Evolutionary conservation across 2,113 vertebrate genomes (phyloP), one percentile per base, ranked within the genome.

Genomic region (Oryzias curvinotus): DNA sequence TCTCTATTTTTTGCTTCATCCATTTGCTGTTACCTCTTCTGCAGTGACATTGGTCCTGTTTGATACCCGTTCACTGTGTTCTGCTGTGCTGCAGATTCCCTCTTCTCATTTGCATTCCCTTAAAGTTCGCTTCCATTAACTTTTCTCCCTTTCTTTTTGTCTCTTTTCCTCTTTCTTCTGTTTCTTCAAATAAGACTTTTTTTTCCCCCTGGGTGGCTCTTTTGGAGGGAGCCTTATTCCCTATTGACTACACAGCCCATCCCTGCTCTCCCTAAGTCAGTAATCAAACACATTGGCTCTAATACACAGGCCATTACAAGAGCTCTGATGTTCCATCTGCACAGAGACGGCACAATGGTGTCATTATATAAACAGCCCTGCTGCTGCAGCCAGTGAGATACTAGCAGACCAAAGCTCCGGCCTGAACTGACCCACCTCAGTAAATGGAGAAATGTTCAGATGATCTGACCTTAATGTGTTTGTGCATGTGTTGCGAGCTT

Each of bases 201-300:
- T 80, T 77, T 75, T 73, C 66, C 60, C 68, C 62, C 73, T 65
- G 65, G 75, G 75, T 83, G 85, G 73, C 80, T 86, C 80, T 86
- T 88, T 85, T 76, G 66, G 68, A 85, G 68, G 78, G 68, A 81
- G 75, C 61, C 65, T 67, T 80, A 88, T 86, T 90, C 87, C 86
- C 89, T 64, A 78, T 76, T 81, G 86, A 75, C 79, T 78, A 77
- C 65, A 73, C 85, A 81, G 85, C 87, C 80, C 78, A 80, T 87
- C 83, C 74, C 62, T 43, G 52, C 82, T 85, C 78, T 85, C 75
- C 82, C 82, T 63, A 80, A 88, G 82, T 87, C 85, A 85, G 87
- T 91, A 91, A 92, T 92, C 91, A 91, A 89, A 90, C 81, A 76
- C 87, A 89, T 85, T 88, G 82, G 69, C 81, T 72, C 85, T 91